Base-by-base conservation (phyloP, 1,140 invertebrate species). In the Brachionus manjavacas region DNA sequence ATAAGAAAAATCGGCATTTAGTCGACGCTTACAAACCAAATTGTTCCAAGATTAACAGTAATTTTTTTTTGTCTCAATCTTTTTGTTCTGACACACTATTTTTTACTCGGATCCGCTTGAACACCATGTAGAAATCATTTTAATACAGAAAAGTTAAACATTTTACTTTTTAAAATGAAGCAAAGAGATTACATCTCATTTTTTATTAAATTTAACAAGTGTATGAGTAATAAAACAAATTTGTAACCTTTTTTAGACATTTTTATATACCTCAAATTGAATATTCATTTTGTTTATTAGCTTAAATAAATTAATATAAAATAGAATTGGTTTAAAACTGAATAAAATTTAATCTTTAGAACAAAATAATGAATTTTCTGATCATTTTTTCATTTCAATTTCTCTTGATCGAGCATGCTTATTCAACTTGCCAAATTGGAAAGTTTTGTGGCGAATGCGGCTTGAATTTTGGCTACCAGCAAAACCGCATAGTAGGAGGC, bases 401-500 rank as follows among this genome's bases (percentile, higher is more conserved):
- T 9, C 2, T 60, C 25, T 16, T 20, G n/a, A 0, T 60, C 52
- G n/a, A 60, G 6, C 4, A 60, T 25, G 52, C 52, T 60, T 8
- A 23, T 23, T 60, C 52, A 20, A 60, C 16, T 60, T 60, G 52
- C 31, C 35, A 12, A 11, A 35, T 70, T 35, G 66, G 66, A 70
- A 70, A 70, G 52, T 76, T 49, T 76, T 76, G 72, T 31, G 72
- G 46, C 31, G 72, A 76, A 7, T 49, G 43, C 49, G 39, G 72
- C 23, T 49, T 76, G 12, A 46, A 49, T 49, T 76, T 49, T 25
- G 11, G 11, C 11, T 7, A n/a, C 28, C 20, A 9, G 11, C n/a
- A 76, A 46, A 20, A 46, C 41, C 43, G 85, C 3, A 85, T 85
- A n/a, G 39, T 84, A 20, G 85, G 85, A 16, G 85, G 85, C 14